Evolutionary conservation across 2,113 vertebrate species (phyloP).

Genomic region (Vulpes ferrilata): DNA sequence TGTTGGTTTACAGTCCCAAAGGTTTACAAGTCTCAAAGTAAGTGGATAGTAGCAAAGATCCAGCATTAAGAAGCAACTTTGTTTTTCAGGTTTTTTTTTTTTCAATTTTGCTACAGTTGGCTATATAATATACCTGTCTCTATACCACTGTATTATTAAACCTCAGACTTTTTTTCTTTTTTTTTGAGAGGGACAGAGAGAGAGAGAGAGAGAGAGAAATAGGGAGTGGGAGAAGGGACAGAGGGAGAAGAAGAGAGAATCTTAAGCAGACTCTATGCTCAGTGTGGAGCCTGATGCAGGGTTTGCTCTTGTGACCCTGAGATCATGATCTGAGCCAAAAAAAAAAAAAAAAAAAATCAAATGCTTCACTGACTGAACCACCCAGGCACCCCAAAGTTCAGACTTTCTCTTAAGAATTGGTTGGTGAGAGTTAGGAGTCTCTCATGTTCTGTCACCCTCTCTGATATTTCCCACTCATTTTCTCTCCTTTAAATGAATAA

Average conservation of each 20-base stretch:
- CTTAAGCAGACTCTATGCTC: neutral
- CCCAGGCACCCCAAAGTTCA: neutral
- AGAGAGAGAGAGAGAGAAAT: neutral
- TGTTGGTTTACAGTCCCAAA: neutral
- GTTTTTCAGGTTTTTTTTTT: neutral
- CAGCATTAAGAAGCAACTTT: neutral
- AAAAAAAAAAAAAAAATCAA: neutral
- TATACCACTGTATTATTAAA: constrained; percentile 32
- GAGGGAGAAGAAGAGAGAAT: neutral
- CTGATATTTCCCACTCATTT: no score
- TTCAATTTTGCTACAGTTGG: neutral
- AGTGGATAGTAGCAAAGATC: neutral
- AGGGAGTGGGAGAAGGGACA: neutral
- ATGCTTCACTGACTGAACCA: neutral
- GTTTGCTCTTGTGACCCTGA: neutral
- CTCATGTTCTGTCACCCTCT: no score
- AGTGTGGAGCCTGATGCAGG: neutral
- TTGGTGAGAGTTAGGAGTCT: neutral
- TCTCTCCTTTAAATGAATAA: no score
- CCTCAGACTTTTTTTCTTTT: neutral
- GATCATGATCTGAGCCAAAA: neutral
- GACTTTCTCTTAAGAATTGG: constrained; percentile 51
- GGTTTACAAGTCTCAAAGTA: neutral
- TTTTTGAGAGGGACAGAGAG: no score
- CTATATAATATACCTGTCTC: neutral